Percentiles rank a stretch among this genome's conserved stretches.
phyloP scores from a whole-genome alignment of 2,113 vertebrate genomes.

The Furnarius figulus region DNA sequence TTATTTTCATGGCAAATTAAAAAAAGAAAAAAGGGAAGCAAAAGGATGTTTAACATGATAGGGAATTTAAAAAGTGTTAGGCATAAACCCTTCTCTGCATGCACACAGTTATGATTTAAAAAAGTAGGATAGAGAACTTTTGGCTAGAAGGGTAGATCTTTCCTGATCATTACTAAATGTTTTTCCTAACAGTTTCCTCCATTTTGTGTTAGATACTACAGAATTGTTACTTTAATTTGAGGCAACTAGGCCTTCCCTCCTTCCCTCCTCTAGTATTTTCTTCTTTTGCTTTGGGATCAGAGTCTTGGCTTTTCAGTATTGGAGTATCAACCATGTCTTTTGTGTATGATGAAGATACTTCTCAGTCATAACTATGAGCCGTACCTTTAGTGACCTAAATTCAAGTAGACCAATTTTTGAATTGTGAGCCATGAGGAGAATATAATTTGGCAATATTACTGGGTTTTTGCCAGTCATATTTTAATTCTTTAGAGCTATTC shows the following conservation, averaged over 20 bases:
- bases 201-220: not conserved
- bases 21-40: not conserved
- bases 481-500: not conserved
- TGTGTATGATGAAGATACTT: not conserved
- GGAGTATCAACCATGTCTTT: not conserved
- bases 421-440: not conserved
- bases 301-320: not conserved
- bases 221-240: not conserved
- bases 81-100: not conserved
- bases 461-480: not conserved
- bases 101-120: not conserved
- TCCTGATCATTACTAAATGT: not conserved
- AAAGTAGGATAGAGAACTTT: not conserved
- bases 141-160: not conserved
- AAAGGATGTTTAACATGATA: not conserved
- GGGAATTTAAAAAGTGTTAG: not conserved
- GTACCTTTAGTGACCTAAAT: not conserved
- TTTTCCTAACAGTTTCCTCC: not conserved
- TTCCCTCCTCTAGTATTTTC: not conserved
- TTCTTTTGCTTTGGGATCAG: not conserved
- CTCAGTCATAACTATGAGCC: not conserved
- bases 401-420: not conserved
- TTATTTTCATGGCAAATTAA: not conserved
- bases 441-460: not conserved
- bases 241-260: not conserved